Evolutionary conservation across 2,797 vertebrate genomes (phyloP).

Genomic region (Rhinophrynus dorsalis): DNA sequence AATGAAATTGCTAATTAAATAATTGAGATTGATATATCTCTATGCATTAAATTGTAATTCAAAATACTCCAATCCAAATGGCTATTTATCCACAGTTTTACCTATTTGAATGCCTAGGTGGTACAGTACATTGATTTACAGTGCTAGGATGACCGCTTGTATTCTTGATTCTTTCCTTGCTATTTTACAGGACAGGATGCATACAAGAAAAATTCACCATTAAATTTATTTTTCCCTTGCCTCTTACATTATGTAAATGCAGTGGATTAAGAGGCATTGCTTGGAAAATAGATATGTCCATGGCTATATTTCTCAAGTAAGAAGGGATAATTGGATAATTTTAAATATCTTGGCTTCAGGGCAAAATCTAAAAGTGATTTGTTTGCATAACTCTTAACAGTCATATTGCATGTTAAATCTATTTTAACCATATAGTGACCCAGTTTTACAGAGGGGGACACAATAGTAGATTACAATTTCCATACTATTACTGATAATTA

Average conservation of each 20-base stretch:
- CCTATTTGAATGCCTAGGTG: no score
- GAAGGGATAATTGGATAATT: slow-evolving; percentile 23
- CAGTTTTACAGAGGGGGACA: no score
- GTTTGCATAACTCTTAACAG: slow-evolving; percentile 1
- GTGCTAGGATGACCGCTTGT: background rate
- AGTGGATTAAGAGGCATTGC: slow-evolving; percentile 15
- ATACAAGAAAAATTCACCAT: background rate
- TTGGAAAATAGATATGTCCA: slow-evolving; percentile 12
- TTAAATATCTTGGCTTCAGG: slow-evolving; percentile 23
- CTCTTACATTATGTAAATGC: slow-evolving; percentile 20
- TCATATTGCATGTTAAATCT: slow-evolving; percentile 3
- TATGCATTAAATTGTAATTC: no score
- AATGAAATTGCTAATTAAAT: no score
- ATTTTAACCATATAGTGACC: slow-evolving; percentile 19
- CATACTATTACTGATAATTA: no score
- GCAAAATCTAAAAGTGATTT: slow-evolving; percentile 11
- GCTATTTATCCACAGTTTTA: no score
- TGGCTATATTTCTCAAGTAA: slow-evolving; percentile 4
- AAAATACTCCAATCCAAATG: no score
- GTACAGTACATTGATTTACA: slow-evolving; percentile 13
- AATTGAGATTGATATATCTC: no score
- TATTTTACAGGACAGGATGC: background rate
- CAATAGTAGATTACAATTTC: no score
- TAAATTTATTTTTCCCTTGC: slow-evolving; percentile 4
- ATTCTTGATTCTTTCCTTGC: background rate